Evolutionary conservation across 2,888 invertebrate species (phyloP).

Genomic region (Cyaniris semiargus): DNA sequence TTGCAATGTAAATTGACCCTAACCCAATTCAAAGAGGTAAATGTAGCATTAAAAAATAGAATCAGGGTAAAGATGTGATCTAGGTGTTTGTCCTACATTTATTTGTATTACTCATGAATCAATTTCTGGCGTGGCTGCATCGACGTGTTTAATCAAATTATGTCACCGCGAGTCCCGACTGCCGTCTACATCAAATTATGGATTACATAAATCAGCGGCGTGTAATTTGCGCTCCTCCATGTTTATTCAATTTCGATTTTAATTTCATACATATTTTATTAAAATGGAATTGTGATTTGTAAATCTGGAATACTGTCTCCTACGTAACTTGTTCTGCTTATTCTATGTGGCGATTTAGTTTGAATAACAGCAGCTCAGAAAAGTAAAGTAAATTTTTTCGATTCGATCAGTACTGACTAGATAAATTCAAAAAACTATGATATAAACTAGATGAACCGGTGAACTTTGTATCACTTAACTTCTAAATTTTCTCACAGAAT

Average conservation of each 20-base stretch:
- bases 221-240: not conserved
- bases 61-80: not conserved
- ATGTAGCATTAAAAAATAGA: too few species aligned
- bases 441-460: too few species aligned
- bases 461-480: too few species aligned
- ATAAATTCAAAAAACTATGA: too few species aligned
- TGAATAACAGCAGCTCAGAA: too few species aligned
- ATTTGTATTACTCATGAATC: constrained; percentile 11
- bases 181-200: constrained; percentile 35
- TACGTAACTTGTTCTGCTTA: too few species aligned
- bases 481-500: too few species aligned
- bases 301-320: not conserved
- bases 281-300: not conserved
- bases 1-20: too few species aligned
- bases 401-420: too few species aligned
- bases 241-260: not conserved
- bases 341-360: too few species aligned
- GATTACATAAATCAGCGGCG: constrained; percentile 28
- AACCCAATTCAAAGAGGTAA: too few species aligned
- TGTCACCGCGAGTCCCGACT: constrained; percentile 24
- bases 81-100: not conserved
- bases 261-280: constrained; percentile 5
- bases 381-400: too few species aligned
- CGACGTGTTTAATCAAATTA: constrained; percentile 36
- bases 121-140: constrained; percentile 30